These are phyloP conservation scores for Clostera curtula DNA, from an alignment of 2,888 invertebrate genomes.

Conservation along the genomic window DNA sequence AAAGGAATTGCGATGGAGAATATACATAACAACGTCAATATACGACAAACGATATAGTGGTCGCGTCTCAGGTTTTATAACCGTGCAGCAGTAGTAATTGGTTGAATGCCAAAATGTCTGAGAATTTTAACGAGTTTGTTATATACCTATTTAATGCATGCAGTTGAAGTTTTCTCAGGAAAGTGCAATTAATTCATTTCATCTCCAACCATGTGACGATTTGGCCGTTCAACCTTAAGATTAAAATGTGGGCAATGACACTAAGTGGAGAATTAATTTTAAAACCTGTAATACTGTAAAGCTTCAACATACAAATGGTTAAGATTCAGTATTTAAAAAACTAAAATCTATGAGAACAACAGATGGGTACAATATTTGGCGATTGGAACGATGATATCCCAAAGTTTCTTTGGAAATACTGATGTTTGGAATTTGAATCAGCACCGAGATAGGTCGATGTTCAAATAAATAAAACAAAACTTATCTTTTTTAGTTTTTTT, in stretches of 20 bases:
- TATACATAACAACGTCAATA: slow-evolving; percentile 11
- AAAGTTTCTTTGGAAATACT: too few species aligned
- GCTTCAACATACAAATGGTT: too few species aligned
- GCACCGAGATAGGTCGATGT: too few species aligned
- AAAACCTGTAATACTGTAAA: too few species aligned
- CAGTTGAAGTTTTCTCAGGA: slow-evolving; percentile 10
- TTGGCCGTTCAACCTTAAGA: slow-evolving; percentile 3
- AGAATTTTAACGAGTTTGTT: slow-evolving; percentile 34
- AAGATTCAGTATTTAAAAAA: too few species aligned
- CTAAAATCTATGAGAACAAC: too few species aligned
- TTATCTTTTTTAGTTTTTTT: too few species aligned
- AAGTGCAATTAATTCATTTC: slow-evolving; percentile 6
- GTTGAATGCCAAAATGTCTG: slow-evolving; percentile 39
- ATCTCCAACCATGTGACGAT: slow-evolving; percentile 7
- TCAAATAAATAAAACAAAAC: too few species aligned
- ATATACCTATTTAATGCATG: slow-evolving; percentile 15
- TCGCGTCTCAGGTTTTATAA: slow-evolving; percentile 15
- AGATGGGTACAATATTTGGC: too few species aligned
- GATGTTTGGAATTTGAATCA: too few species aligned
- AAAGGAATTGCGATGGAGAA: slow-evolving; percentile 11
- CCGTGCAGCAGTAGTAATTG: slow-evolving; percentile 27
- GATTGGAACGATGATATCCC: too few species aligned
- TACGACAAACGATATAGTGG: slow-evolving; percentile 12
- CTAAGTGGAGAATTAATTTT: background rate
- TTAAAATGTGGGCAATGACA: slow-evolving; percentile 5